A percentile compares a stretch with the other conserved stretches of the same genome.
Evolutionary conservation across 2,888 invertebrate species (phyloP).

Genomic region (Fissipunctia ypsillon): DNA sequence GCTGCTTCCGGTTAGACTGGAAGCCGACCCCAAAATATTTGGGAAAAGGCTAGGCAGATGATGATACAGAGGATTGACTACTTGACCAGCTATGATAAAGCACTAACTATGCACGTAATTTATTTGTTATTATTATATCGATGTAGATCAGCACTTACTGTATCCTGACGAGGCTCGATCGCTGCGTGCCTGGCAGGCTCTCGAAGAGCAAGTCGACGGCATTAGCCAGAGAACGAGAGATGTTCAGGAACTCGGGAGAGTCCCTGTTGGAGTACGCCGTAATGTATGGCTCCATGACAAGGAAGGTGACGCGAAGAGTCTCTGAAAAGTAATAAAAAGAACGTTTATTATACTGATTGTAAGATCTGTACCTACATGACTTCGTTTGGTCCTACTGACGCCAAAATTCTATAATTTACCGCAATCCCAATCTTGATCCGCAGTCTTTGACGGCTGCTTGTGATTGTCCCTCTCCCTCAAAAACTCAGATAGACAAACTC

Average conservation of each 20-base stretch:
- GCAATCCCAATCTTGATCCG: no score
- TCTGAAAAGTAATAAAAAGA: conserved; percentile 75
- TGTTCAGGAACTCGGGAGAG: conserved; percentile 90
- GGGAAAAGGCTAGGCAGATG: neutral
- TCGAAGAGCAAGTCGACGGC: conserved; percentile 91
- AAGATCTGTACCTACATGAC: neutral
- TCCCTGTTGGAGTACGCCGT: conserved; percentile 91
- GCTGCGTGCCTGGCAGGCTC: conserved; percentile 89
- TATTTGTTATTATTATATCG: neutral
- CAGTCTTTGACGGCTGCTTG: no score
- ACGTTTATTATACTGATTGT: neutral
- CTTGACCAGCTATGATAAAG: neutral
- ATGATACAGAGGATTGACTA: neutral
- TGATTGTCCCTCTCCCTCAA: no score
- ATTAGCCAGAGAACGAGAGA: conserved; percentile 90
- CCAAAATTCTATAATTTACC: no score
- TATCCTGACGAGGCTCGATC: conserved; percentile 92
- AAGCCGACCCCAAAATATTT: neutral
- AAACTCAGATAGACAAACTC: no score
- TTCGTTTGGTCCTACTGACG: neutral
- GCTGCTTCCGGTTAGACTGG: neutral
- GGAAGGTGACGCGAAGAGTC: conserved; percentile 89
- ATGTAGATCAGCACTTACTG: conserved; percentile 90
- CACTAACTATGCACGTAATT: neutral
- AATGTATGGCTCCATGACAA: conserved; percentile 91